phyloP scores from a whole-genome alignment of 2,888 invertebrate genomes.

The Aethes cnicana region DNA sequence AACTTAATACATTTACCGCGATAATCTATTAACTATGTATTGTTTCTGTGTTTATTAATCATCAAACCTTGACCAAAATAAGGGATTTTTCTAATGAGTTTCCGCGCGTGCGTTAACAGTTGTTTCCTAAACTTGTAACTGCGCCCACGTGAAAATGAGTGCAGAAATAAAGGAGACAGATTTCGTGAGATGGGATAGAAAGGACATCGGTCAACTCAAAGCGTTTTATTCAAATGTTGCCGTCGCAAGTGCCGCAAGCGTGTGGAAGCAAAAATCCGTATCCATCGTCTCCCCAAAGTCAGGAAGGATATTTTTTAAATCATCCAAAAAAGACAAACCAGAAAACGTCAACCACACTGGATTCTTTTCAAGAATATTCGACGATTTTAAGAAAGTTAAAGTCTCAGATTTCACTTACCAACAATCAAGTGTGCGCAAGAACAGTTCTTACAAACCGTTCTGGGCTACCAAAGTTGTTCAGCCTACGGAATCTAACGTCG shows the following conservation, averaged over 20 bases:
- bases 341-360: slow-evolving; percentile 39
- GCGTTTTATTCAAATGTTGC: slow-evolving; percentile 49
- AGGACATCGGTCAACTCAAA: slow-evolving; percentile 55
- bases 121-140: slow-evolving; percentile 27
- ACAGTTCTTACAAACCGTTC: slow-evolving; percentile 58
- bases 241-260: slow-evolving; percentile 46
- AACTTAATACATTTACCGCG: slow-evolving; percentile 1
- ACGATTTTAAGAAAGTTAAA: slow-evolving; percentile 61
- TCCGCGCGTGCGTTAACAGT: slow-evolving; percentile 2
- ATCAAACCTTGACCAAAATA: slow-evolving; percentile 26
- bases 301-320: slow-evolving; percentile 51
- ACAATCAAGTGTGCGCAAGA: slow-evolving; percentile 54
- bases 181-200: slow-evolving; percentile 54
- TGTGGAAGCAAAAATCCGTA: slow-evolving; percentile 64
- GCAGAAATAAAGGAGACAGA: slow-evolving; percentile 55
- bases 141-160: slow-evolving; percentile 46
- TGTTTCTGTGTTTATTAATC: slow-evolving; percentile 20
- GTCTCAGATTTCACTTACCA: slow-evolving; percentile 65
- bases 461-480: slow-evolving; percentile 63
- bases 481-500: slow-evolving; percentile 32
- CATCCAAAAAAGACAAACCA: slow-evolving; percentile 33
- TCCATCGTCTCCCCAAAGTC: slow-evolving; percentile 68
- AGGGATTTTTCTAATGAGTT: slow-evolving; percentile 18
- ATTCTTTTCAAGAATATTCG: slow-evolving; percentile 59
- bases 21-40: background rate